Base-by-base conservation (phyloP, 2,797 vertebrate genomes). In the Melanotaenia maccullochi region DNA sequence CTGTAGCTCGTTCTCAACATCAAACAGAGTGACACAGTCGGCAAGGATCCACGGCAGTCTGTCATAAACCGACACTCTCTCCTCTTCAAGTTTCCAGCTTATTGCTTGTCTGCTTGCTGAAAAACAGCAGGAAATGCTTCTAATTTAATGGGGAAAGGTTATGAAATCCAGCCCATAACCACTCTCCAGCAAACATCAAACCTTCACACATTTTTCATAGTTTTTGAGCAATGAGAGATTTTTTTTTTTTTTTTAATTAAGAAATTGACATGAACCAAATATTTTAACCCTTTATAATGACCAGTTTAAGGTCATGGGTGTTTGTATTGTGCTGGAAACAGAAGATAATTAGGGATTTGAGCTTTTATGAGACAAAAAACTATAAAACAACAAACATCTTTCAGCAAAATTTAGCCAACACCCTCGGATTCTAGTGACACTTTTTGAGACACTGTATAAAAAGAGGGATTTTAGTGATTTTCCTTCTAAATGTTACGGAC, bases 101-200 rank as follows among this genome's bases (percentile, higher is more conserved):
- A 89, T 60, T 81, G 76, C 61, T 69, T 61, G 62, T 52, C 28
- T 13, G 73, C 38, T 75, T 68, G 62, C 63, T 67, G 65, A 68
- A 62, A 85, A 62, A 54, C 18, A 67, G 68, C 62, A 22, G 73
- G 60, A 71, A 82, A 78, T 18, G 28, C 64, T 73, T 85, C 74
- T 38, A 3, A 70, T 83, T 85, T 75, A 84, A 84, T 85, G 67
- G 78, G 76, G n/a, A 1, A n/a, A 22, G n/a, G 8, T 77, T 84
- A 85, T 57, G 28, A 62, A 80, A 62, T 47, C 40, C 51, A 62
- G 28, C 25, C 56, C 49, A 22, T 65, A 72, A 60, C 56, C 49
- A 44, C 36, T 54, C 35, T 60, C 44, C 32, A 25, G 44, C 0
- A 32, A 54, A 24, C 69, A 60, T 33, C 16, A 63, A 65, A 81